These are phyloP conservation scores for Idaea aversata DNA, from an alignment of 2,888 invertebrate genomes.

Conservation along the genomic window DNA sequence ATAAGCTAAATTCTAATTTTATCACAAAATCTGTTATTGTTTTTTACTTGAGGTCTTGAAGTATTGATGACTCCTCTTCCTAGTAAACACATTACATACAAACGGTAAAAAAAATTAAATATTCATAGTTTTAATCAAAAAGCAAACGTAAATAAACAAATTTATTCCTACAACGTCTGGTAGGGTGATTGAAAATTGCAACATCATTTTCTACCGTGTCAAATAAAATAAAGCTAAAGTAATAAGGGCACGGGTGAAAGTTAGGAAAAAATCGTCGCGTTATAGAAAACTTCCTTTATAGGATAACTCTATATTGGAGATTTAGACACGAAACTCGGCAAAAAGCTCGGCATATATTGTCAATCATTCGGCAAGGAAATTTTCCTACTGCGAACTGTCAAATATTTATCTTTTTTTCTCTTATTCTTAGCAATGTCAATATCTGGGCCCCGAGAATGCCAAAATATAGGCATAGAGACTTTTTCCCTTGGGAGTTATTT, in stretches of 20 bases:
- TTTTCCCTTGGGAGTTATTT: constrained; percentile 51
- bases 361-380: constrained; percentile 54
- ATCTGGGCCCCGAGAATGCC: constrained; percentile 46
- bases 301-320: constrained; percentile 42
- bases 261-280: constrained; percentile 30
- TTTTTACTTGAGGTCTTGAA: too few relatives aligned
- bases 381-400: constrained; percentile 57
- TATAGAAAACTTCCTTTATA: constrained; percentile 35
- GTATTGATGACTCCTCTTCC: too few relatives aligned
- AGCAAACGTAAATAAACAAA: neutral
- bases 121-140: neutral
- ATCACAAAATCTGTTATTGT: too few relatives aligned
- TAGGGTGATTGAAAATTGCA: constrained; percentile 13
- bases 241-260: constrained; percentile 25
- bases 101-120: neutral
- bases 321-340: constrained; percentile 39
- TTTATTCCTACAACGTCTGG: neutral
- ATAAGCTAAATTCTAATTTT: neutral
- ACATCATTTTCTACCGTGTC: constrained; percentile 18
- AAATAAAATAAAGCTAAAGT: constrained; percentile 21
- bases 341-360: constrained; percentile 50
- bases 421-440: constrained; percentile 58
- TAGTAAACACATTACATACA: too few relatives aligned
- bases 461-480: constrained; percentile 57
- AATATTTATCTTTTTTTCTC: constrained; percentile 59